phyloP scores from a whole-genome alignment of 2,888 invertebrate species.

The Eilema depressum region DNA sequence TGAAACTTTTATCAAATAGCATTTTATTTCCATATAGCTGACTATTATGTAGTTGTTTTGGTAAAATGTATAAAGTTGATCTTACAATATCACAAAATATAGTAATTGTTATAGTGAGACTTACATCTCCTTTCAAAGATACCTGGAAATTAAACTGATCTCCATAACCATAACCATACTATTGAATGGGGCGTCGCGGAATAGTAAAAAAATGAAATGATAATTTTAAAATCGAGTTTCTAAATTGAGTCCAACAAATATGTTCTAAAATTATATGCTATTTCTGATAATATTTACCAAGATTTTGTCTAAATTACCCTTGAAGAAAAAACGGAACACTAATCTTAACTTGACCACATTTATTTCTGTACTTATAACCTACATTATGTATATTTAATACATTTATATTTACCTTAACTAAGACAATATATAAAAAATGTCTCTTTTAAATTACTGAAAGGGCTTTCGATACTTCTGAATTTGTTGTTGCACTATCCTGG shows the following conservation, averaged over 20 bases:
- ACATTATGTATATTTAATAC: slow-evolving; percentile 38
- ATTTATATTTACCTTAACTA: slow-evolving; percentile 41
- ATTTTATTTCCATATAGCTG: neutral
- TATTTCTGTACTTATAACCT: slow-evolving; percentile 44
- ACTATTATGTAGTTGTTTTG: neutral
- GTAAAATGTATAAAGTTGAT: neutral
- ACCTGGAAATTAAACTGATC: neutral
- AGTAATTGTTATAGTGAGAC: neutral
- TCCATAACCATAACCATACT: neutral
- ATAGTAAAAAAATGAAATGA: neutral
- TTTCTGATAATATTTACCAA: slow-evolving; percentile 4
- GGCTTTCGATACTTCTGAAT: slow-evolving; percentile 46
- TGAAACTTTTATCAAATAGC: too few relatives aligned
- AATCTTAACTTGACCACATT: slow-evolving; percentile 32
- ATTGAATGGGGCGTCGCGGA: neutral
- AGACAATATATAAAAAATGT: slow-evolving; percentile 38
- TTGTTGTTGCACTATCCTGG: slow-evolving; percentile 42
- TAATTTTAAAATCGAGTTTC: neutral
- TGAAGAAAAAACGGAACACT: slow-evolving; percentile 13
- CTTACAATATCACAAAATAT: neutral
- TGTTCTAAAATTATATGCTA: neutral
- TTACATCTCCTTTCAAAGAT: neutral
- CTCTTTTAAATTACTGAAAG: slow-evolving; percentile 41
- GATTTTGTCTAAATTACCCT: slow-evolving; percentile 18
- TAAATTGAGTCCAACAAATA: neutral